These are phyloP conservation scores for Austrolebias charrua DNA, from an alignment of 2,797 vertebrate genomes.

Conservation along the genomic window DNA sequence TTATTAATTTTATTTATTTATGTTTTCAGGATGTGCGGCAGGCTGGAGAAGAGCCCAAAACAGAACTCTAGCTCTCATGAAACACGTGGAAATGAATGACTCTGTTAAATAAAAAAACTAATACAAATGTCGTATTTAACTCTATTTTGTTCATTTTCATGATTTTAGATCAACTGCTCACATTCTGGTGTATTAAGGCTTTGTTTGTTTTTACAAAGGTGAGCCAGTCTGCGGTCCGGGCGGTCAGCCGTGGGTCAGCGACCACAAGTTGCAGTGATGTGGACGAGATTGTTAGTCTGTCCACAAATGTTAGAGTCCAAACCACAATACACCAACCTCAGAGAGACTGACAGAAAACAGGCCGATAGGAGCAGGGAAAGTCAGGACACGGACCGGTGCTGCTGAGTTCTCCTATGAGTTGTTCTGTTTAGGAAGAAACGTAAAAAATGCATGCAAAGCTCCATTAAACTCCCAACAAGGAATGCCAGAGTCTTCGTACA, in stretches of 20 bases:
- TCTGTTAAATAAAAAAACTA: slow-evolving; percentile 41
- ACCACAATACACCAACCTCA: slow-evolving; percentile 63
- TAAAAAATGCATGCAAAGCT: slow-evolving; percentile 24
- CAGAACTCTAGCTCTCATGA: slow-evolving; percentile 69
- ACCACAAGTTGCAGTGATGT: slow-evolving; percentile 54
- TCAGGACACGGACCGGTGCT: slow-evolving; percentile 9
- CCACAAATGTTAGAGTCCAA: slow-evolving; percentile 52
- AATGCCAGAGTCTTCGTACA: neutral
- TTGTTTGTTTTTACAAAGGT: slow-evolving; percentile 56
- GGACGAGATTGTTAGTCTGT: slow-evolving; percentile 57
- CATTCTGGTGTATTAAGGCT: slow-evolving; percentile 37
- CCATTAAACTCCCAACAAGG: neutral
- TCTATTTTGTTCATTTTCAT: slow-evolving; percentile 4
- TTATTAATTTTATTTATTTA: slow-evolving; percentile 1
- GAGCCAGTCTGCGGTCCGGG: slow-evolving; percentile 56
- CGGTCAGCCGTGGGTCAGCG: slow-evolving; percentile 49
- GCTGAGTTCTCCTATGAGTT: slow-evolving; percentile 26
- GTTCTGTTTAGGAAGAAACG: slow-evolving; percentile 1
- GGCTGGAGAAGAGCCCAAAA: slow-evolving; percentile 65
- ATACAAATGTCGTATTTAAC: neutral
- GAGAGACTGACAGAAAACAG: slow-evolving; percentile 53
- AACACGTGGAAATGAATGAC: slow-evolving; percentile 17
- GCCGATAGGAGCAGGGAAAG: neutral
- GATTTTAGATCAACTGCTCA: neutral
- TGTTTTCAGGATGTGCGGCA: slow-evolving; percentile 70